These are phyloP conservation scores for Falcaria lacertinaria DNA, from an alignment of 2,888 invertebrate genomes.

Conservation along the genomic window DNA sequence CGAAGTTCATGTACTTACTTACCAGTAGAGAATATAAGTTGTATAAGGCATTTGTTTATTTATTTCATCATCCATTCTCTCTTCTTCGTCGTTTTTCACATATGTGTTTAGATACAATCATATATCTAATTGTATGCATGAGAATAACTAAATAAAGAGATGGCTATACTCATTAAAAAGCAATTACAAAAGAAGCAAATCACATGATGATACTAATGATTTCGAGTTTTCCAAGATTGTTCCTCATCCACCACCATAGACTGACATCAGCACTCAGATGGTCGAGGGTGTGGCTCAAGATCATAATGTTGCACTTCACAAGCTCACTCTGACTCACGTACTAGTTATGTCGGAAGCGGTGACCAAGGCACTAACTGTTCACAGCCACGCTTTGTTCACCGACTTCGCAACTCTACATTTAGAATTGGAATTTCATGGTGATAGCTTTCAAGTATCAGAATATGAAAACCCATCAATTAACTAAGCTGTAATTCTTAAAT, in stretches of 20 bases:
- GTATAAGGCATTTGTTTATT: background rate
- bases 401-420: constrained; percentile 19
- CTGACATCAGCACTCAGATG: constrained; percentile 39
- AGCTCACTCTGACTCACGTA: constrained; percentile 33
- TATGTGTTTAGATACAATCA: constrained; percentile 27
- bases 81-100: constrained; percentile 26
- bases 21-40: background rate
- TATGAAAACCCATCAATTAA: constrained; percentile 33
- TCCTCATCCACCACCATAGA: constrained; percentile 32
- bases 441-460: constrained; percentile 18
- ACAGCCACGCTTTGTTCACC: constrained; percentile 25
- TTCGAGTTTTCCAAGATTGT: constrained; percentile 31
- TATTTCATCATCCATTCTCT: constrained; percentile 23
- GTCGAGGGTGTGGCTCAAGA: constrained; percentile 42
- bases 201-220: constrained; percentile 34
- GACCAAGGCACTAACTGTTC: constrained; percentile 22
- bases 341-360: constrained; percentile 25
- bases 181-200: background rate
- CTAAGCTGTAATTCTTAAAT: constrained; percentile 9
- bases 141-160: constrained; percentile 20
- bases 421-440: constrained; percentile 35
- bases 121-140: constrained; percentile 21
- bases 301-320: constrained; percentile 34
- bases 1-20: background rate
- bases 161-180: constrained; percentile 17